These are phyloP conservation scores for Tokudaia muenninki DNA, from an alignment of 2,797 vertebrate genomes.

Conservation along the genomic window DNA sequence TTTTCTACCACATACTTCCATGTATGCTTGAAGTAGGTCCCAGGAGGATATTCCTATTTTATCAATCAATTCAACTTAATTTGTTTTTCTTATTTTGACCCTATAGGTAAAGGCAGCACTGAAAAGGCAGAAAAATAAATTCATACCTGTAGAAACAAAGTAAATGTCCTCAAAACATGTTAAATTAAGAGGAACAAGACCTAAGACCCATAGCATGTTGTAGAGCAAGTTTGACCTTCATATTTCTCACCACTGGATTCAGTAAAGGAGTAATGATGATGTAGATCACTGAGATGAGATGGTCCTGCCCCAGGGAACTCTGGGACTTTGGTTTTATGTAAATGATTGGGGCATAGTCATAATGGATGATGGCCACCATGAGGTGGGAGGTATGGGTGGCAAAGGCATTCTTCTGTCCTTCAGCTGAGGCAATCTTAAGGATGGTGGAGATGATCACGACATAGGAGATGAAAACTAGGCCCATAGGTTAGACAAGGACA, in stretches of 20 bases:
- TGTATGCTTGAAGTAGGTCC: neutral
- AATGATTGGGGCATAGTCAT: constrained; percentile 68
- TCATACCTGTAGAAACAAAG: neutral
- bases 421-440: constrained; percentile 65
- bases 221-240: constrained; percentile 64
- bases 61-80: neutral
- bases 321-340: constrained; percentile 76
- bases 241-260: constrained; percentile 67
- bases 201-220: neutral
- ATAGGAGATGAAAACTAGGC: constrained; percentile 70
- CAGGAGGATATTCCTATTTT: neutral
- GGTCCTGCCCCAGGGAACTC: constrained; percentile 65
- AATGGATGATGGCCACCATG: constrained; percentile 62
- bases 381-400: constrained; percentile 72
- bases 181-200: neutral
- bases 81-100: neutral
- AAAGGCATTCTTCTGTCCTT: constrained; percentile 72
- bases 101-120: neutral
- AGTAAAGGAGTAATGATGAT: constrained; percentile 66
- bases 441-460: constrained; percentile 68
- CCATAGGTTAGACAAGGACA: constrained; percentile 67
- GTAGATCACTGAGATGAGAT: constrained; percentile 73
- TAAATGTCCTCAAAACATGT: neutral
- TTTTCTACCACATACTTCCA: neutral
- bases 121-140: neutral